Evolutionary conservation across 92 coral and sea anemone genomes (phyloP).

Genomic region (Phenganax stokvisi): DNA sequence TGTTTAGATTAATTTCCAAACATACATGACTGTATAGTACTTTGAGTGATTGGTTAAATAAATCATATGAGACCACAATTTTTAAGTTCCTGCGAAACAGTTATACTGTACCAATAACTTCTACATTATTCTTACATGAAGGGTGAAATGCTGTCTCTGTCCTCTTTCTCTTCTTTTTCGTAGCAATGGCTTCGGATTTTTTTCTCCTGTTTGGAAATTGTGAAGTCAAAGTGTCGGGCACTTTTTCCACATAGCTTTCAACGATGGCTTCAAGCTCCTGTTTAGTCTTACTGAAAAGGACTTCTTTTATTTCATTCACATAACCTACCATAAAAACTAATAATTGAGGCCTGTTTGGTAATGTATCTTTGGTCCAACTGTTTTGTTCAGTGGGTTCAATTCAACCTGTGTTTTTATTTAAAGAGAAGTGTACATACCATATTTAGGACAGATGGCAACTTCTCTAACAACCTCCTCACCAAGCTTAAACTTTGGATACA

Average conservation of each 20-base stretch:
- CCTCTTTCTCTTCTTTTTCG: not conserved
- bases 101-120: not conserved
- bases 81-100: no score
- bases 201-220: not conserved
- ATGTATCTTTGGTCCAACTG: no score
- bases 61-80: no score
- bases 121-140: conserved; percentile 6
- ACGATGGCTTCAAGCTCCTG: conserved; percentile 5
- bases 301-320: conserved; percentile 16
- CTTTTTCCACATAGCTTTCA: conserved; percentile 3
- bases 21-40: no score
- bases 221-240: not conserved
- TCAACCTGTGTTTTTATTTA: not conserved
- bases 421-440: not conserved
- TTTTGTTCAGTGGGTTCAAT: no score
- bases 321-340: not conserved
- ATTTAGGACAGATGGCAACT: not conserved
- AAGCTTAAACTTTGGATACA: not conserved
- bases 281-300: not conserved
- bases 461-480: not conserved
- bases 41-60: no score
- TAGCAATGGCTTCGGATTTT: conserved; percentile 3
- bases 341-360: not conserved
- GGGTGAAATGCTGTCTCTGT: conserved; percentile 11
- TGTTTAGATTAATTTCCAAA: no score